Evolutionary conservation across 1,140 invertebrate genomes (phyloP), one percentile per base, ranked within the genome.

Genomic region (Adoxophyes honmai): DNA sequence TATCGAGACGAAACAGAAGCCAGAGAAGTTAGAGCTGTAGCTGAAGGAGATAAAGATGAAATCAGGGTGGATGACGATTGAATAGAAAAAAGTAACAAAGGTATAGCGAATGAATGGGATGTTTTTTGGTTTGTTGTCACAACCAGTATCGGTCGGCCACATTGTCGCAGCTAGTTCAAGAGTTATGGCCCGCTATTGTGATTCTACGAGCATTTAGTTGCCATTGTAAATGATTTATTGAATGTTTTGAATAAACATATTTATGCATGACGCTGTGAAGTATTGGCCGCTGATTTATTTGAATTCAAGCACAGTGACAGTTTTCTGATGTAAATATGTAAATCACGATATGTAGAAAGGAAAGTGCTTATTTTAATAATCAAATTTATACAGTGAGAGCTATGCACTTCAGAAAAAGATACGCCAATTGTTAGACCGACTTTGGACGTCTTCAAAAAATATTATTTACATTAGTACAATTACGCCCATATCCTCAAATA

Each of bases 131-230:
- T 28, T 48, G 39, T 44, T 44, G 42, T 48, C 42, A 48, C 14
- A 48, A 48, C 42, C 42, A 21, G 42, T 48, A 48, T 48, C 21
- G 42, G 42, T 18, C 16, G 18, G 42, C 42, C 42, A 48, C 42
- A 48, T 48, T 48, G 42, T 48, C 21, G 18, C 42, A 33, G n/a
- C 42, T 21, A 48, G 18, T 33, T 28, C 21, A 18, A 21, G 42
- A 48, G 42, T 48, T 48, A 48, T 48, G 42, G 10, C 11, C 2
- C 15, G 11, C 42, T 48, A 48, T 48, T 48, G 42, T 48, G 42
- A 48, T 48, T 28, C 42, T 48, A 48, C 42, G 42, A 21, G 42
- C 42, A 48, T 48, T 48, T 48, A 48, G 42, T 48, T 48, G 42
- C 21, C 42, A 48, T 48, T 48, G 42, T 21, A 48, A 10, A 48